Percentiles rank a stretch among this genome's conserved stretches.
These are phyloP conservation scores for Drosophila setifemur DNA, from an alignment of 1,140 invertebrate genomes.

Conservation along the genomic window DNA sequence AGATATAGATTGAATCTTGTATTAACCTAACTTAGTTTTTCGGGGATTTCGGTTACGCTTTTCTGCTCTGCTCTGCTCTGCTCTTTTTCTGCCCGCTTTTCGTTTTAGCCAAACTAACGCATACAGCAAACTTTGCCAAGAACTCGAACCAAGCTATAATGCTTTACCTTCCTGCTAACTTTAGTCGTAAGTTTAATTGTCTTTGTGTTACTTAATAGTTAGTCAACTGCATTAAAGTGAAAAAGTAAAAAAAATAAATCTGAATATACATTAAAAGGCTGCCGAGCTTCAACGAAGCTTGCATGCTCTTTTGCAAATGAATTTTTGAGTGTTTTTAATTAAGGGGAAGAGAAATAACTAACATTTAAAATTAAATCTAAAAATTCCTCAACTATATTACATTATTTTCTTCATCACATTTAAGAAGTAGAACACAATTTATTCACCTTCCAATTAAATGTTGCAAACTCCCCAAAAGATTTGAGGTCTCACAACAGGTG, in stretches of 20 bases:
- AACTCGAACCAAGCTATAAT: slow-evolving; percentile 46
- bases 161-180: slow-evolving; percentile 22
- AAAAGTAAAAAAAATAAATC: slow-evolving; percentile 52
- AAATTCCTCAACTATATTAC: too few species aligned
- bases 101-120: slow-evolving; percentile 6
- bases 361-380: too few species aligned
- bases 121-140: slow-evolving; percentile 42
- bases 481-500: slow-evolving; percentile 51
- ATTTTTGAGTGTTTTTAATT: not conserved
- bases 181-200: slow-evolving; percentile 63
- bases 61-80: slow-evolving; percentile 10
- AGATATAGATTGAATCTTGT: slow-evolving; percentile 36
- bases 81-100: not conserved
- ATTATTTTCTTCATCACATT: too few species aligned
- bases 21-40: slow-evolving; percentile 40
- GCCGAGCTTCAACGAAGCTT: not conserved
- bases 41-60: slow-evolving; percentile 50
- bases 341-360: not conserved
- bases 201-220: slow-evolving; percentile 59
- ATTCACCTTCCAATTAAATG: slow-evolving; percentile 10
- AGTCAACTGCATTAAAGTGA: slow-evolving; percentile 58
- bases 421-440: too few species aligned
- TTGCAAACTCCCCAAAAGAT: not conserved
- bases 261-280: slow-evolving; percentile 26
- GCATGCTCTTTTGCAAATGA: slow-evolving; percentile 2